These are phyloP conservation scores for Gadopsis bispinosus DNA, from an alignment of 2,797 vertebrate species.

Conservation along the genomic window DNA sequence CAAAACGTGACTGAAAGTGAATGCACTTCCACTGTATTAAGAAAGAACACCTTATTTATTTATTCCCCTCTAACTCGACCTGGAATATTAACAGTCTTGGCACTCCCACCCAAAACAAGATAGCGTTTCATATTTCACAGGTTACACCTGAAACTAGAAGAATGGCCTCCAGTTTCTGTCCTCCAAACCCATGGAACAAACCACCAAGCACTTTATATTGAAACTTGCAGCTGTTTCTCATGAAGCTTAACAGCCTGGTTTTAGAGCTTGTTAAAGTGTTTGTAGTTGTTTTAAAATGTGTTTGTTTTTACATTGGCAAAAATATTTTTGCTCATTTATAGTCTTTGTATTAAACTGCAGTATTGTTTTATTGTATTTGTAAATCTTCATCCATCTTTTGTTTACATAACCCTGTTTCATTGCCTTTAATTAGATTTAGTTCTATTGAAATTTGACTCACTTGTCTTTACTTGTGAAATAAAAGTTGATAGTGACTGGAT, in stretches of 20 bases:
- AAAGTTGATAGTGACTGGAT: constrained; percentile 4
- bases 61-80: neutral
- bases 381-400: neutral
- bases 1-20: neutral
- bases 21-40: neutral
- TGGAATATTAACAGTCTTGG: too few relatives aligned
- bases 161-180: neutral
- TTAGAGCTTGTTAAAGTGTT: neutral
- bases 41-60: neutral
- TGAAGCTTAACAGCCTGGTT: constrained; percentile 5
- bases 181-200: neutral
- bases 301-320: neutral
- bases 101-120: too few relatives aligned
- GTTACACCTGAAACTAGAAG: too few relatives aligned
- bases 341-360: neutral
- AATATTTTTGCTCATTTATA: neutral
- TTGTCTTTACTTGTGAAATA: constrained; percentile 6
- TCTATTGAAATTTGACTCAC: neutral
- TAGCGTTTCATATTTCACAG: too few relatives aligned
- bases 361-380: constrained; percentile 3
- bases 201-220: neutral
- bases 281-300: neutral
- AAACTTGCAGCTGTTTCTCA: neutral
- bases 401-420: neutral
- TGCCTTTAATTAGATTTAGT: neutral